Base-by-base conservation (phyloP, 2,113 vertebrate species). In the Bubo bubo region DNA sequence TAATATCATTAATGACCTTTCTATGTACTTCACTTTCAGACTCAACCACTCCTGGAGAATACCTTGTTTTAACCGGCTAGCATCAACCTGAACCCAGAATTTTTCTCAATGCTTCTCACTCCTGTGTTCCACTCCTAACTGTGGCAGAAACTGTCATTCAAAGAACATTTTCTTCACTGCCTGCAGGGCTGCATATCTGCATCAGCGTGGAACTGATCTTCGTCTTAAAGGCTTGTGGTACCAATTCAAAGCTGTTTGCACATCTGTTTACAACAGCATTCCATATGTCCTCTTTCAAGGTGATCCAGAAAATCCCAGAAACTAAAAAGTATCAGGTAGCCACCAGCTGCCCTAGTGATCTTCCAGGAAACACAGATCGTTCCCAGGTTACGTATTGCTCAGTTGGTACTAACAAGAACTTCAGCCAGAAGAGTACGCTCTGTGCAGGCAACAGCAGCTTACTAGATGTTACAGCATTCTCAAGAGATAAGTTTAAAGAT, bases 401-500 rank as follows among this genome's bases (percentile, higher is more conserved):
- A 4, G 39, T 49, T 68, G 71, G 71, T 53, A 58, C 60, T 64
- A 83, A 72, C 39, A 13, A 67, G 77, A 91, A 79, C 45, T 75
- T 75, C 45, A 76, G 53, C 10, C 66, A 47, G 66, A 64, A 64
- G 32, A 73, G 86, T 63, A 97, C 75, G 71, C 16, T 62, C 66
- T 77, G 93, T 93, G 92, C 79, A 90, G 59, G 67, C 58, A 90
- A 21, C 53, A n/a, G 66, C 67, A 76, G 67, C 35, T 83, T 41
- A 62, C 45, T 73, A 59, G 50, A 86, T 63, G 22, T 52, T 62
- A 37, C 20, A 74, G 77, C 35, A 53, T 50, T 88, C 67, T 43
- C 45, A 49, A 79, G 49, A 96, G 95, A 95, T 94, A 92, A 95
- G 58, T 70, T n/a, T 64, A 72, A 83, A 95, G 58, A 94, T 88